A percentile compares a stretch with the other conserved stretches of the same genome.
Evolutionary conservation across 2,797 vertebrate genomes (phyloP).

Genomic region (Mionectes olivaceus): DNA sequence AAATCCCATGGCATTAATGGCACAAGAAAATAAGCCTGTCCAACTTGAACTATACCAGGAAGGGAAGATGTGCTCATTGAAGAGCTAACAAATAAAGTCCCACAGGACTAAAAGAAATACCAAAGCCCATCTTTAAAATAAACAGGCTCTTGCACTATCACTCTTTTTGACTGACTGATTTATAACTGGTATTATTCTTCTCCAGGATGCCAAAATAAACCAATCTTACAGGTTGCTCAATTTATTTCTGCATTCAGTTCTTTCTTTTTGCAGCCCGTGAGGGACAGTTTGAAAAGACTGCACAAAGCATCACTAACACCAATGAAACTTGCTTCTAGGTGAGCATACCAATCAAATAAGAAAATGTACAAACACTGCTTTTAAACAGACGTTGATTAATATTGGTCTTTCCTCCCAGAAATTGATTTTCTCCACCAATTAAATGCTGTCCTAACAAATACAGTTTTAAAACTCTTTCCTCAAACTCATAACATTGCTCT

Average conservation of each 20-base stretch:
- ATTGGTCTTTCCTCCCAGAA: slow-evolving; percentile 4
- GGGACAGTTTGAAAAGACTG: background rate
- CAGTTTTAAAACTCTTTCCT: background rate
- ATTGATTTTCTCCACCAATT: slow-evolving; percentile 38
- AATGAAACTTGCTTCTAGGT: background rate
- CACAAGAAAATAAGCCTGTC: background rate
- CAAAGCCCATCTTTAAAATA: background rate
- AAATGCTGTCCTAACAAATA: background rate
- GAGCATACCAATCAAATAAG: slow-evolving; percentile 18
- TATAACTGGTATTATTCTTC: background rate
- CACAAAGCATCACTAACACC: background rate
- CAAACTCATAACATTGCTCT: background rate
- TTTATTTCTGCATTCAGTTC: background rate
- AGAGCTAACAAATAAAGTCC: background rate
- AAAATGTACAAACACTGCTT: background rate
- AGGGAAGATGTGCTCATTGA: background rate
- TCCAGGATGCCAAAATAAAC: slow-evolving; percentile 1
- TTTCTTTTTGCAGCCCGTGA: background rate
- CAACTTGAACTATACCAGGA: background rate
- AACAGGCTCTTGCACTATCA: background rate
- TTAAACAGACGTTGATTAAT: slow-evolving; percentile 31
- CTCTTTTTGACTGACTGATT: slow-evolving; percentile 5
- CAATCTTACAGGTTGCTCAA: background rate
- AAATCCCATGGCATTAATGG: background rate
- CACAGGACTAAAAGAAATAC: background rate